A percentile compares a stretch with the other conserved stretches of the same genome.
Conservation (phyloP, 2,113 vertebrate genomes). For the Chaetodon auriga region DNA sequence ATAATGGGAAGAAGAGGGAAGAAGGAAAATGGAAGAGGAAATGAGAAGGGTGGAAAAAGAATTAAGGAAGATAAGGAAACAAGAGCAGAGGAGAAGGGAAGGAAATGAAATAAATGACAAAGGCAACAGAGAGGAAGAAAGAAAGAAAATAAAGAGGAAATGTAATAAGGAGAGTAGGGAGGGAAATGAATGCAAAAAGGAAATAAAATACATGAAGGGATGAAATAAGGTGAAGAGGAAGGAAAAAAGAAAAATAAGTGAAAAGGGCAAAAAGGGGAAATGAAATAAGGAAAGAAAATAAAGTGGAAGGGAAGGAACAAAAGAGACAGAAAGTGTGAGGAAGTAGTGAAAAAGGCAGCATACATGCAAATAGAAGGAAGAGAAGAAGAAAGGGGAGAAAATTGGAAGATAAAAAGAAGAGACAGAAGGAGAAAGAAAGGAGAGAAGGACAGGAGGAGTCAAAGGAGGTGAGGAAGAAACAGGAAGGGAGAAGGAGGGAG, state of each 20-base stretch:
- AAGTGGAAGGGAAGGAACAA: slow-evolving; percentile 22
- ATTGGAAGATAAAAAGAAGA: no score
- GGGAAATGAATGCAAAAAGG: no score
- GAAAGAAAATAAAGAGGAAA: background rate
- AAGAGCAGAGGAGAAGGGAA: background rate
- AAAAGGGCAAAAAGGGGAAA: background rate
- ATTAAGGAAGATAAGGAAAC: background rate
- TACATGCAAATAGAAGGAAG: background rate
- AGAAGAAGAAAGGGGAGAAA: no score
- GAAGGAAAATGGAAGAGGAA: background rate
- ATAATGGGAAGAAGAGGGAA: background rate
- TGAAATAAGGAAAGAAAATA: background rate
- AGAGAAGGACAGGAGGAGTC: background rate
- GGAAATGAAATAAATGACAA: background rate
- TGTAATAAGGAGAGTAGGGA: background rate
- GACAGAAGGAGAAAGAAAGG: background rate
- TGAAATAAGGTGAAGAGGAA: background rate
- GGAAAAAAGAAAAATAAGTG: background rate
- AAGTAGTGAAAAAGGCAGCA: background rate
- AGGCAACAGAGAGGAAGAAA: background rate
- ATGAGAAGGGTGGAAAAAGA: background rate
- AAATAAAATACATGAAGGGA: background rate
- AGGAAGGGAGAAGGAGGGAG: slow-evolving; percentile 24
- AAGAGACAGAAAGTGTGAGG: background rate
- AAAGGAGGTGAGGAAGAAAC: background rate